Percentiles rank a stretch among this genome's conserved stretches.
These are phyloP conservation scores for Drosophila baimaii DNA, from an alignment of 1,140 invertebrate genomes.

Conservation along the genomic window DNA sequence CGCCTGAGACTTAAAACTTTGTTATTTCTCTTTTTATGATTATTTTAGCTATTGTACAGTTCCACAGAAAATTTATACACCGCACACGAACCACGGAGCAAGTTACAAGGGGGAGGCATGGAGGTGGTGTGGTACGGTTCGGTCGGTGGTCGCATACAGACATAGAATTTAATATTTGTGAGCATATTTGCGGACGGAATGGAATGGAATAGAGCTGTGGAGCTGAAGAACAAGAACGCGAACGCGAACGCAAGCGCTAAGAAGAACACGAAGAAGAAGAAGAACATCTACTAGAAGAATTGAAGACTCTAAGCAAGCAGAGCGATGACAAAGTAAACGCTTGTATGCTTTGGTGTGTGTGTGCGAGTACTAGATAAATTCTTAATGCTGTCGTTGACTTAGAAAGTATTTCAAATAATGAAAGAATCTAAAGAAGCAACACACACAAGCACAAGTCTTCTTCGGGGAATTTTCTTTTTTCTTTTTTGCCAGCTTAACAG, in stretches of 20 bases:
- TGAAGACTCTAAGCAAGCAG: conserved; percentile 55
- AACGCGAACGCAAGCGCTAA: neutral
- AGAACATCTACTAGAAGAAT: conserved; percentile 50
- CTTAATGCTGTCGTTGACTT: conserved; percentile 76
- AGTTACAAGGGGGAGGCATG: conserved; percentile 28
- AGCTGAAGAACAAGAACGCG: conserved; percentile 36
- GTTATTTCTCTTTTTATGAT: conserved; percentile 60
- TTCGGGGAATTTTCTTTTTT: neutral
- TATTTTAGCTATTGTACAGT: conserved; percentile 81
- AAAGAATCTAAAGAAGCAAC: conserved; percentile 25
- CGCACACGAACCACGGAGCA: conserved; percentile 49
- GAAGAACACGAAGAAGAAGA: conserved; percentile 17
- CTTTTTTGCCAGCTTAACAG: neutral
- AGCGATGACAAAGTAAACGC: conserved; percentile 61
- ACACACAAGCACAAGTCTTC: neutral
- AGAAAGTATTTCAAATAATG: conserved; percentile 69
- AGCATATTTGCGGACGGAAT: conserved; percentile 71
- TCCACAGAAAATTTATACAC: conserved; percentile 80
- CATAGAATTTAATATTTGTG: conserved; percentile 78
- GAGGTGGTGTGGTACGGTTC: conserved; percentile 1
- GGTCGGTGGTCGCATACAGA: conserved; percentile 24
- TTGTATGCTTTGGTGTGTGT: conserved; percentile 27
- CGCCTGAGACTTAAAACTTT: conserved; percentile 43
- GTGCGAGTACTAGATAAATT: conserved; percentile 72
- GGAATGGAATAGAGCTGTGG: conserved; percentile 39